These are phyloP conservation scores for Sipha flava DNA, from an alignment of 1,140 invertebrate species.

Conservation along the genomic window DNA sequence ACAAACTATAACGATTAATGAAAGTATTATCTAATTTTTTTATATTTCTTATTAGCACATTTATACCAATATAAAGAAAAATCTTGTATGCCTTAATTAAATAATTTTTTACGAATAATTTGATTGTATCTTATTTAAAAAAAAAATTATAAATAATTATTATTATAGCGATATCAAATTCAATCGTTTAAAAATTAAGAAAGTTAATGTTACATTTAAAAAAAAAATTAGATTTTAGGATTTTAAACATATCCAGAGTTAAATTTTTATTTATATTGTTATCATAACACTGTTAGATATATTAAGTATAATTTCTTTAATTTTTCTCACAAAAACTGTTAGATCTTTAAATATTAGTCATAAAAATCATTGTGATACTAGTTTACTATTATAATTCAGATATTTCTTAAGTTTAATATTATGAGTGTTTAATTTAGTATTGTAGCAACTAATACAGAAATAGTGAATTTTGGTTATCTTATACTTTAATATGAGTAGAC, in stretches of 20 bases:
- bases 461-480: background rate
- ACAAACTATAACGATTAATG: background rate
- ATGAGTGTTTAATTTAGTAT: background rate
- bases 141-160: too few relatives aligned
- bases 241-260: background rate
- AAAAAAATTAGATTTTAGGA: background rate
- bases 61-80: too few relatives aligned
- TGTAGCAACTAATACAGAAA: background rate
- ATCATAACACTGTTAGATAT: background rate
- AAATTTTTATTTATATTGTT: background rate
- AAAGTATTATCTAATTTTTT: too few relatives aligned
- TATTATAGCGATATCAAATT: background rate
- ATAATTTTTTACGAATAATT: too few relatives aligned
- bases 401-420: background rate
- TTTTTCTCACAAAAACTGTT: background rate
- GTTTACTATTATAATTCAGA: background rate
- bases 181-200: background rate
- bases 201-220: background rate
- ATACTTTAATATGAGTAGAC: background rate
- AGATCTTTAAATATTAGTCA: background rate
- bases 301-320: background rate
- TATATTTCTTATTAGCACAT: too few relatives aligned
- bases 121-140: too few relatives aligned
- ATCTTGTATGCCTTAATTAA: too few relatives aligned
- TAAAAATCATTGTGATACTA: conserved; percentile 7